phyloP scores from a whole-genome alignment of 2,888 invertebrate species.

The Xestia sexstrigata region DNA sequence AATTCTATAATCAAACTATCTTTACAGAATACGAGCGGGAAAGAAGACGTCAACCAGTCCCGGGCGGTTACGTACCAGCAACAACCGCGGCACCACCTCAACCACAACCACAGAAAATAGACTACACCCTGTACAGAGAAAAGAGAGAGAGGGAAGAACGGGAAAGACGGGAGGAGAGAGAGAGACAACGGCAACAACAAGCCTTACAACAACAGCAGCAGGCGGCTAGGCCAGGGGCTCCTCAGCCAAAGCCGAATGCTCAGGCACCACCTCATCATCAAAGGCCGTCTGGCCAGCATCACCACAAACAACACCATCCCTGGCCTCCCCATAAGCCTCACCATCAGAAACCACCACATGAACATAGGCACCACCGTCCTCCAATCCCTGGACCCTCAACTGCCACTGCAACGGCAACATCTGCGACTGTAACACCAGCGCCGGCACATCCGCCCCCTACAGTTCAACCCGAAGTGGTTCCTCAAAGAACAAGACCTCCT shows the following conservation, averaged over 20 bases:
- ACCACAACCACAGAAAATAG: slow-evolving; percentile 88
- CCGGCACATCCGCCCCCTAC: slow-evolving; percentile 56
- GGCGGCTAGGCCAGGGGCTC: slow-evolving; percentile 66
- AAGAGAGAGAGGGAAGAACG: slow-evolving; percentile 91
- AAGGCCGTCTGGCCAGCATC: slow-evolving; percentile 70
- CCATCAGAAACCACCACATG: slow-evolving; percentile 82
- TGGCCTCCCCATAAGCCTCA: slow-evolving; percentile 83
- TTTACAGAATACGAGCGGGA: slow-evolving; percentile 86
- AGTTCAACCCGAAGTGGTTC: slow-evolving; percentile 69
- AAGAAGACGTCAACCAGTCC: slow-evolving; percentile 82
- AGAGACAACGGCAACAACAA: slow-evolving; percentile 77
- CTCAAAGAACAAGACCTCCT: slow-evolving; percentile 87
- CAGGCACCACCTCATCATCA: slow-evolving; percentile 73
- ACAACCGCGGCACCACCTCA: slow-evolving; percentile 77
- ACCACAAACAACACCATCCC: slow-evolving; percentile 79
- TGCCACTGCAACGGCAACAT: slow-evolving; percentile 66
- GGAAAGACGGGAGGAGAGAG: slow-evolving; percentile 84
- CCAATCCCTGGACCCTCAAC: slow-evolving; percentile 73
- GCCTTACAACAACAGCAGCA: slow-evolving; percentile 63
- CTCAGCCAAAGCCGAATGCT: slow-evolving; percentile 72
- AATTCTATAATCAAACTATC: background rate
- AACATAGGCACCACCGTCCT: slow-evolving; percentile 83
- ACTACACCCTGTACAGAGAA: slow-evolving; percentile 92
- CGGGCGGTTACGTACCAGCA: slow-evolving; percentile 87
- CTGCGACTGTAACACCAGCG: slow-evolving; percentile 61